Evolutionary conservation across 2,797 vertebrate genomes (phyloP), one percentile per base, ranked within the genome.

Genomic region (Takifugu ocellatus): DNA sequence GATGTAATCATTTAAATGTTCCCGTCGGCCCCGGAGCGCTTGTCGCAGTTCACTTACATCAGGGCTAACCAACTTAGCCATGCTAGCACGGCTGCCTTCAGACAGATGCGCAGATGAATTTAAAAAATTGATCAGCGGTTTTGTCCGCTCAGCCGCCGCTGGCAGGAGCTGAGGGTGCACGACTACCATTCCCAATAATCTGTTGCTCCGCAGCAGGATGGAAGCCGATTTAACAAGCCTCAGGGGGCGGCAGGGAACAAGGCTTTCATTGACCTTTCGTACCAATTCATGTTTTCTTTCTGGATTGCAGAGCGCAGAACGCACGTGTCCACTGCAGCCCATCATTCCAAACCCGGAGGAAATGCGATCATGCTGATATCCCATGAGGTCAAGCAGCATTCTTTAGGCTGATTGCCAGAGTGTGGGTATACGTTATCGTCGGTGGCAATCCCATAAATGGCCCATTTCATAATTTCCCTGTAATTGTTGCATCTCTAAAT

Each of bases 151-250:
- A 39, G 11, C 36, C 17, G 17, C 17, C 17, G 17, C 17, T 21
- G 17, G 17, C 17, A 21, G 17, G 47, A 62, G 44, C 49, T 6
- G 10, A 56, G 39, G 29, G 39, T 36, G 26, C 26, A 51, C 49
- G 43, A 51, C 51, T 49, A n/a, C 16, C 42, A 44, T 24, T 73
- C 54, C 36, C 54, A 46, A 57, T 57, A 68, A 75, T 67, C 36
- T 51, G 21, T 67, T 56, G 61, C 53, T 68, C 49, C 63, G 63
- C 60, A 73, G 74, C 51, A 73, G 61, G 56, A 63, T 53, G 56
- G 31, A 46, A 69, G 26, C 14, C 21, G 25, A 51, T 60, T 56
- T 68, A 50, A 52, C 46, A 59, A 59, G 54, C 70, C 61, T 51
- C 31, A 52, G 66, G 72, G 50, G 51, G 42, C 12, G 50, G 60